Evolutionary conservation across 2,113 vertebrate genomes (phyloP).

Genomic region (Pipa parva): DNA sequence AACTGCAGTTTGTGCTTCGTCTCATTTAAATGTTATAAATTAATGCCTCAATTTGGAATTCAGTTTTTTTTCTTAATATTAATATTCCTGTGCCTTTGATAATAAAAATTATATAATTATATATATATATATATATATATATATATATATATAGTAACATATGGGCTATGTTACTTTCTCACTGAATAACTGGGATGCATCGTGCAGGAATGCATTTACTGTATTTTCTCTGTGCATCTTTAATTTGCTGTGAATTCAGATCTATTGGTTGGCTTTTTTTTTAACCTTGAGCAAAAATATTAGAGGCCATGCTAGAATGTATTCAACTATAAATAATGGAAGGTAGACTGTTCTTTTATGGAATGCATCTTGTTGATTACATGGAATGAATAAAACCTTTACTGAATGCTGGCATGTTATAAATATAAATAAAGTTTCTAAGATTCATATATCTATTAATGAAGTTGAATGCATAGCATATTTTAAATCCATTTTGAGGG

Average conservation of each 20-base stretch:
- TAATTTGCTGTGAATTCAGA: slow-evolving; percentile 7
- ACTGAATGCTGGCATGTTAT: too few relatives aligned
- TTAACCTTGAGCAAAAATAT: background rate
- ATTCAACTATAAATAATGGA: background rate
- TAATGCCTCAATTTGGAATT: too few relatives aligned
- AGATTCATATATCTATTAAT: too few relatives aligned
- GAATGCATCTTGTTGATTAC: background rate
- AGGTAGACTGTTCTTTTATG: background rate
- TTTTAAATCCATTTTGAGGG: too few relatives aligned
- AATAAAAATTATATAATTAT: background rate
- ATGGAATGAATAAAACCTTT: too few relatives aligned
- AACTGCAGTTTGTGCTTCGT: too few relatives aligned
- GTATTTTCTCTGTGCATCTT: slow-evolving; percentile 3
- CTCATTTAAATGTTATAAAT: too few relatives aligned
- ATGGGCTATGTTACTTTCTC: background rate
- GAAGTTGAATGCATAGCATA: too few relatives aligned
- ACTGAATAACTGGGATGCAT: background rate
- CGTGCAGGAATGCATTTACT: slow-evolving; percentile 15
- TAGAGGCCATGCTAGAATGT: background rate
- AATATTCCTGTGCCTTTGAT: background rate
- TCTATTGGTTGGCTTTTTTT: slow-evolving; percentile 3
- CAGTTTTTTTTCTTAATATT: background rate
- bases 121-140: too few relatives aligned
- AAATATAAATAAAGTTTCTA: too few relatives aligned
- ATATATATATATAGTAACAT: too few relatives aligned